Percentiles rank a stretch among this genome's conserved stretches.
Evolutionary conservation across 2,113 vertebrate genomes (phyloP).

Genomic region (Mohoua ochrocephala): DNA sequence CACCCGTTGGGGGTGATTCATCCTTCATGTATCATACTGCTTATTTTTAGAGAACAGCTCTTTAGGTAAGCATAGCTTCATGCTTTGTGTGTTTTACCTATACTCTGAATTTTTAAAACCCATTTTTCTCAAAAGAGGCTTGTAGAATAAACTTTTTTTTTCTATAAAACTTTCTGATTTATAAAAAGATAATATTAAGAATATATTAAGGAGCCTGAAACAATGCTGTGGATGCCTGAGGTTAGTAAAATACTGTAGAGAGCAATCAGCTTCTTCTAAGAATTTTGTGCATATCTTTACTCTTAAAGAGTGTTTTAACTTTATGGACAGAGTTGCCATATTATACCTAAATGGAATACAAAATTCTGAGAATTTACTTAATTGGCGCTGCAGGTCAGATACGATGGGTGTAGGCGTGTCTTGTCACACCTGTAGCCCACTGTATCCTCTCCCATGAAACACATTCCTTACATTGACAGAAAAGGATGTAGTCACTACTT

Average conservation of each 20-base stretch:
- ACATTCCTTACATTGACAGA: not conserved
- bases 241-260: not conserved
- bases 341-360: not conserved
- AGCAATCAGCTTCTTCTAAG: not conserved
- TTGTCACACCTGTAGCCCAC: not conserved
- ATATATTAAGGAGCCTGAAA: not conserved
- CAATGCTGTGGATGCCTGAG: not conserved
- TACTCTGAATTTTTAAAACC: not conserved
- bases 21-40: not conserved
- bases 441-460: not conserved
- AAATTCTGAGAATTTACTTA: not conserved
- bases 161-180: not conserved
- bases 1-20: accelerated
- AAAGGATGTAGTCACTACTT: not conserved
- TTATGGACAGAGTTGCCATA: not conserved
- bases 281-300: not conserved
- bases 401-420: not conserved
- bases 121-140: not conserved
- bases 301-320: not conserved
- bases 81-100: not conserved
- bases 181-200: not conserved
- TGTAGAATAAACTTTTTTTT: not conserved
- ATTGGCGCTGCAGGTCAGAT: not conserved
- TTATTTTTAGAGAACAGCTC: not conserved
- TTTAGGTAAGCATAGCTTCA: not conserved